Conservation (phyloP, 2,888 invertebrate species). For the Limnephilus auricula region DNA sequence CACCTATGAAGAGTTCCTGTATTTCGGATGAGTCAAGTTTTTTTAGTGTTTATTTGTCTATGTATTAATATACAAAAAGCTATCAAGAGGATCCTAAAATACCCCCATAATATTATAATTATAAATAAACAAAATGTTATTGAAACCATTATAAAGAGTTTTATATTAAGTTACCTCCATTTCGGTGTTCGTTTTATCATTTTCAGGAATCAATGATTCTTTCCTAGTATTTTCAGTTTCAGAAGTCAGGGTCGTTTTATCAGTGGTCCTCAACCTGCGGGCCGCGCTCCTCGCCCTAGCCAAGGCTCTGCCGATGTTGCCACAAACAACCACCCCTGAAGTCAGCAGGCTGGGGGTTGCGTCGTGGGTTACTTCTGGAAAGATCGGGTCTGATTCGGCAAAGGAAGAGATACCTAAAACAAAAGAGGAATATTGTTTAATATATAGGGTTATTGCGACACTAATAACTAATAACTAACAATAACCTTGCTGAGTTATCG, state of each 20-base stretch:
- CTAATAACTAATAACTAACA: too few relatives aligned
- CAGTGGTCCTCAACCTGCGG: constrained; percentile 34
- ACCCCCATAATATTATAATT: neutral
- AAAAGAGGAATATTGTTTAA: neutral
- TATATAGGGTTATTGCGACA: neutral
- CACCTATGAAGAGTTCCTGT: too few relatives aligned
- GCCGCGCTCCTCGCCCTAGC: constrained; percentile 44
- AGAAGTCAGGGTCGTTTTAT: neutral
- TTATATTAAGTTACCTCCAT: neutral
- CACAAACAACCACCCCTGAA: constrained; percentile 74
- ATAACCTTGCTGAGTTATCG: neutral
- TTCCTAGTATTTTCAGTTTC: neutral
- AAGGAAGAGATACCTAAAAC: neutral
- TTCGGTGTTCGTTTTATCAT: neutral
- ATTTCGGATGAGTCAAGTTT: too few relatives aligned
- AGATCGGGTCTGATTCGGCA: constrained; percentile 13
- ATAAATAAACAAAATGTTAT: neutral
- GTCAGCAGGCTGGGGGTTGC: constrained; percentile 74
- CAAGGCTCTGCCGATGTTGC: constrained; percentile 71
- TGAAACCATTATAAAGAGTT: neutral
- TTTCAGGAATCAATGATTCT: neutral
- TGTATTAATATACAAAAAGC: too few relatives aligned
- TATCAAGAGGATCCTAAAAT: too few relatives aligned
- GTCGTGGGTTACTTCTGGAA: constrained; percentile 59
- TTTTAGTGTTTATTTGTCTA: too few relatives aligned